phyloP scores from a whole-genome alignment of 2,888 invertebrate species.

The Agriotes lineatus region DNA sequence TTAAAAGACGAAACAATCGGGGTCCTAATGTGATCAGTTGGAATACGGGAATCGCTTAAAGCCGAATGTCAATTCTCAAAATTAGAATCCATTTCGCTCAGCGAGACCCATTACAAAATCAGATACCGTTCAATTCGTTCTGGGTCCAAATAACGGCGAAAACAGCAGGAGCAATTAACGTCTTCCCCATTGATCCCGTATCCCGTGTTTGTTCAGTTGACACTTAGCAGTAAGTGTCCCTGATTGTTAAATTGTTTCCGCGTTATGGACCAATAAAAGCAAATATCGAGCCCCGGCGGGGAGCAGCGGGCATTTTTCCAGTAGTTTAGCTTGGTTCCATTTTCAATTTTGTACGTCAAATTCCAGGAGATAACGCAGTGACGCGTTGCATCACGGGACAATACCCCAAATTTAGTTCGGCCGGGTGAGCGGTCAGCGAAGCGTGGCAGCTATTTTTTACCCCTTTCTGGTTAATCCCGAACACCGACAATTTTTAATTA shows the following conservation, averaged over 20 bases:
- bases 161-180: background rate
- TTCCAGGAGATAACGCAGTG: conserved; percentile 41
- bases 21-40: too few relatives aligned
- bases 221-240: conserved; percentile 15
- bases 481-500: conserved; percentile 45
- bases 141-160: background rate
- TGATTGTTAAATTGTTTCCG: conserved; percentile 25
- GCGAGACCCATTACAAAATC: background rate
- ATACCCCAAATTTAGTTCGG: conserved; percentile 41
- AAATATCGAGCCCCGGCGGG: conserved; percentile 6
- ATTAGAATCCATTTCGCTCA: background rate
- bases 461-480: conserved; percentile 43
- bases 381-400: conserved; percentile 43
- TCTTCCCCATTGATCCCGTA: conserved; percentile 6
- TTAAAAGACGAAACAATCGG: too few relatives aligned
- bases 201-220: conserved; percentile 10
- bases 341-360: conserved; percentile 43
- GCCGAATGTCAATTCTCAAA: too few relatives aligned
- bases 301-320: conserved; percentile 32
- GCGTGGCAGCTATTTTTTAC: conserved; percentile 42
- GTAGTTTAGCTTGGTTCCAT: conserved; percentile 36
- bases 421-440: conserved; percentile 38
- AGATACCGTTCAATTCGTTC: background rate
- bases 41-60: background rate
- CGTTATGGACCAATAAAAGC: conserved; percentile 5